phyloP scores from a whole-genome alignment of 2,113 vertebrate genomes.

The Chaetorhynchus papuensis region DNA sequence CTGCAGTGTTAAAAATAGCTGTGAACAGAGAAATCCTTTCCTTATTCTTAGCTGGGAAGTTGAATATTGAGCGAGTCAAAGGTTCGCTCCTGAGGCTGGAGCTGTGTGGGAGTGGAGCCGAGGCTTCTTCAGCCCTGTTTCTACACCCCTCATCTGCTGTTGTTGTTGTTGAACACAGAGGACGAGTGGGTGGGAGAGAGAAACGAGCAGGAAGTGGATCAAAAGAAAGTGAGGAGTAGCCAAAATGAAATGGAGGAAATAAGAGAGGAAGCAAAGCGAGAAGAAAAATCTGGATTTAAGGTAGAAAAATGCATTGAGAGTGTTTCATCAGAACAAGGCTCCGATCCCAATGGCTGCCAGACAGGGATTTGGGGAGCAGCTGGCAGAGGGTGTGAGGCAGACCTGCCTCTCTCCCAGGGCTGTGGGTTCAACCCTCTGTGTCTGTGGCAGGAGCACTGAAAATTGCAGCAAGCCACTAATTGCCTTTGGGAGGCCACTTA shows the following conservation, averaged over 20 bases:
- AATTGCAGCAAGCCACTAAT: not conserved
- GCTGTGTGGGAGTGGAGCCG: not conserved
- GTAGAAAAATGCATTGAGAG: not conserved
- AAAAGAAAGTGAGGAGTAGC: not conserved
- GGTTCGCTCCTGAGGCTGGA: not conserved
- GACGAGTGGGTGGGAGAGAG: not conserved
- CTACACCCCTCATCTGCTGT: not conserved
- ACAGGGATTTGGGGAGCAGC: not conserved
- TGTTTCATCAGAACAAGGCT: not conserved
- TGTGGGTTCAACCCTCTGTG: not conserved
- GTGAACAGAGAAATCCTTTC: not conserved
- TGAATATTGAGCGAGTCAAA: not conserved
- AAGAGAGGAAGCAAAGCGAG: not conserved
- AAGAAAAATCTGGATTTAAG: not conserved
- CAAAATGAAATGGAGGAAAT: not conserved
- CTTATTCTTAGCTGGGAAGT: not conserved
- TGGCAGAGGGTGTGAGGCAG: not conserved
- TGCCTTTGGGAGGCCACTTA: not conserved
- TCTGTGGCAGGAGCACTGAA: not conserved
- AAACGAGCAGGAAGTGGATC: not conserved
- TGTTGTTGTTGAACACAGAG: not conserved
- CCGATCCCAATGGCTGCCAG: rapidly evolving
- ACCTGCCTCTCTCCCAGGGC: not conserved
- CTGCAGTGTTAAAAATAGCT: not conserved
- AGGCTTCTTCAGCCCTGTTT: not conserved